phyloP scores from a whole-genome alignment of 2,888 invertebrate species.

The Hoplodrina blanda region DNA sequence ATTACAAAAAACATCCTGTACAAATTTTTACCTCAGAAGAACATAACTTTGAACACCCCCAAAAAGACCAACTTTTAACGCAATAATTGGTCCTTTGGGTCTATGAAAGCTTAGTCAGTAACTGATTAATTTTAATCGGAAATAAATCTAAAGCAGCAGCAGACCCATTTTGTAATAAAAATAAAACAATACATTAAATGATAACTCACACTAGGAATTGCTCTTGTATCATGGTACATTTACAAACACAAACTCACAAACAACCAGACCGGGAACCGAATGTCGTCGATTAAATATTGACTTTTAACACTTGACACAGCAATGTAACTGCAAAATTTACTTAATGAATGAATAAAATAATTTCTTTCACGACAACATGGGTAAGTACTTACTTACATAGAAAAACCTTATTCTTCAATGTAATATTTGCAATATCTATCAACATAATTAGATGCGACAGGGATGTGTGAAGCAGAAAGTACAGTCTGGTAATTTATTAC shows the following conservation, averaged over 20 bases:
- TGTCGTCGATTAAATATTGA: too few relatives aligned
- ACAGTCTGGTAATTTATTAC: slow-evolving; percentile 59
- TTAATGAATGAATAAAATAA: background rate
- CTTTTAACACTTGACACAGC: background rate
- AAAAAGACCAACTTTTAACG: background rate
- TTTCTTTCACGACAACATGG: background rate
- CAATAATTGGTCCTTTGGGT: background rate
- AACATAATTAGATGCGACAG: slow-evolving; percentile 55
- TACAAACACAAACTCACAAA: too few relatives aligned
- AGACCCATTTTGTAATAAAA: too few relatives aligned
- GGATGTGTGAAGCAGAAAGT: slow-evolving; percentile 56
- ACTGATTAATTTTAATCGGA: background rate
- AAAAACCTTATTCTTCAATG: slow-evolving; percentile 7
- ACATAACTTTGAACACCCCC: background rate
- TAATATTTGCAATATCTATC: slow-evolving; percentile 57
- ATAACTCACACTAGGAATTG: too few relatives aligned
- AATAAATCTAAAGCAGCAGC: background rate
- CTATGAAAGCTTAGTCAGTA: background rate
- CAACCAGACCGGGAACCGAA: too few relatives aligned
- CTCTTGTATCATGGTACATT: too few relatives aligned
- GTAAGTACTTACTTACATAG: background rate
- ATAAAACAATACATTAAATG: too few relatives aligned
- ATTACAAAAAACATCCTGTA: too few relatives aligned
- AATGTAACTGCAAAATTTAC: background rate
- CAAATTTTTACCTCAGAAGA: background rate